phyloP scores from a whole-genome alignment of 1,140 invertebrate species.

The Medauroidea extradentata region DNA sequence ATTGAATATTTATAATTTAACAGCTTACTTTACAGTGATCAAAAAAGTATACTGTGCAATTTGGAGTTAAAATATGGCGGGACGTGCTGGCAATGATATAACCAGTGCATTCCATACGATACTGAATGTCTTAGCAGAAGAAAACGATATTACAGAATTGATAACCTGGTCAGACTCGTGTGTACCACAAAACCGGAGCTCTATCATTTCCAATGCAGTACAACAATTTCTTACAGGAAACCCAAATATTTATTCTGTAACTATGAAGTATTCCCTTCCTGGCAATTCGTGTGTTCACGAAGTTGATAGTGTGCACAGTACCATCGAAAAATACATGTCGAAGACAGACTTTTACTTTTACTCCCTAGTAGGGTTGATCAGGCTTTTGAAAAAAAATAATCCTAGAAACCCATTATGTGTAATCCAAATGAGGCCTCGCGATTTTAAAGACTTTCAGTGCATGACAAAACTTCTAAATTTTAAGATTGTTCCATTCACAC shows the following conservation, averaged over 20 bases:
- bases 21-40: conserved; percentile 16
- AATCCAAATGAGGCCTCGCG: conserved; percentile 10
- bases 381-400: conserved; percentile 15
- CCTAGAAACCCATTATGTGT: conserved; percentile 10
- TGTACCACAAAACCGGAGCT: conserved; percentile 14
- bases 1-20: conserved; percentile 16
- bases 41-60: conserved; percentile 20
- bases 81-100: conserved; percentile 25
- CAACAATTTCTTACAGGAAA: conserved; percentile 9
- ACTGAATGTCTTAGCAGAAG: conserved; percentile 7
- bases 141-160: conserved; percentile 11
- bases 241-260: conserved; percentile 8
- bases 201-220: conserved; percentile 8
- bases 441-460: conserved; percentile 17
- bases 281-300: conserved; percentile 22
- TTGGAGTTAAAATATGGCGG: conserved; percentile 17
- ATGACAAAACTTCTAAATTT: conserved; percentile 17
- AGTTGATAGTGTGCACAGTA: conserved; percentile 20
- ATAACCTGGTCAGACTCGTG: conserved; percentile 16
- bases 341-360: conserved; percentile 19
- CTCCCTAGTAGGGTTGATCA: conserved; percentile 22
- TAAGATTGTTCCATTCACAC: conserved; percentile 16
- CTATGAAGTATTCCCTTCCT: conserved; percentile 22
- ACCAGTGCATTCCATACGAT: conserved; percentile 19
- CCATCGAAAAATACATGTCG: conserved; percentile 14